Evolutionary conservation across 2,888 invertebrate genomes (phyloP).

Genomic region (Parnassius smintheus): DNA sequence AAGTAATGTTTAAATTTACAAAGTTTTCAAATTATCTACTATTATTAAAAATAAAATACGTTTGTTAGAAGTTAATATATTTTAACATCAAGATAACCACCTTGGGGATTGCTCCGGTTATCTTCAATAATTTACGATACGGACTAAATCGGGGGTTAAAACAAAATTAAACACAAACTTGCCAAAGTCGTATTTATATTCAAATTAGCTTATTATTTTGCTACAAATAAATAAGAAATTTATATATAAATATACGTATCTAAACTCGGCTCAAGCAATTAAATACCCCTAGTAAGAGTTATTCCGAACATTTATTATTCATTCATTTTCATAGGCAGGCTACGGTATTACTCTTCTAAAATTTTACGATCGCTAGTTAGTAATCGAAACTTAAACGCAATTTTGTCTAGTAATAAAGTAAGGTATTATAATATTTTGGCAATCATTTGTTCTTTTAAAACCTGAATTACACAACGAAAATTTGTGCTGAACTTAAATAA

Average conservation of each 20-base stretch:
- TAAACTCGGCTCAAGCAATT: slow-evolving; percentile 47
- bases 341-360: slow-evolving; percentile 49
- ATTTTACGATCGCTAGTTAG: slow-evolving; percentile 44
- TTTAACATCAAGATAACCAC: slow-evolving; percentile 1
- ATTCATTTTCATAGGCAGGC: slow-evolving; percentile 66
- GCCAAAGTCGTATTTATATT: slow-evolving; percentile 3
- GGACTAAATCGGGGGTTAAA: slow-evolving; percentile 5
- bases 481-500: too few species aligned
- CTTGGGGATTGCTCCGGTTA: neutral
- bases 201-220: neutral
- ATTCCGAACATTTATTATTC: slow-evolving; percentile 65
- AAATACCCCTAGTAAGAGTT: slow-evolving; percentile 61
- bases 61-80: neutral
- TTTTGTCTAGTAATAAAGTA: slow-evolving; percentile 23
- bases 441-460: neutral
- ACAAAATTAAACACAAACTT: slow-evolving; percentile 19
- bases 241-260: slow-evolving; percentile 37
- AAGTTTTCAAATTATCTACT: neutral
- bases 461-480: too few species aligned
- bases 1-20: too few species aligned
- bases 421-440: slow-evolving; percentile 18
- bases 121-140: neutral
- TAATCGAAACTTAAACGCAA: slow-evolving; percentile 47
- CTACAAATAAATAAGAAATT: slow-evolving; percentile 37
- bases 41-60: neutral